phyloP scores from a whole-genome alignment of 2,797 vertebrate genomes.

The Acanthiza pusilla region DNA sequence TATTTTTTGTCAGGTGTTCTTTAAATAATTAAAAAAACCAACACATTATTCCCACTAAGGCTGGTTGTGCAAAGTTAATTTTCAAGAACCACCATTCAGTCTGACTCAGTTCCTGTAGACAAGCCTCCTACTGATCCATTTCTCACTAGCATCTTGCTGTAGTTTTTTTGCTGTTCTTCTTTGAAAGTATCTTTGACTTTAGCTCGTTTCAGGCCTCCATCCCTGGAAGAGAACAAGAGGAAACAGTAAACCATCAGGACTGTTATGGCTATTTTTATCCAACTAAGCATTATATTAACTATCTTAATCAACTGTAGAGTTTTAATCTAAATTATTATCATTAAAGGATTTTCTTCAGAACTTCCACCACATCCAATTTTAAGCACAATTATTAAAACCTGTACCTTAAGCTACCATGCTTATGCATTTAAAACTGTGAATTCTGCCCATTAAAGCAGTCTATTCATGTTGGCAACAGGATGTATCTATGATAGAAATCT shows the following conservation, averaged over 20 bases:
- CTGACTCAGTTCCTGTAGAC: constrained; percentile 28
- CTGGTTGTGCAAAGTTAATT: constrained; percentile 6
- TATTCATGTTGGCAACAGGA: not conserved
- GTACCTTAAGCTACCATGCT: not conserved
- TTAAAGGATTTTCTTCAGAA: not conserved
- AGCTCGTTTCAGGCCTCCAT: constrained; percentile 88
- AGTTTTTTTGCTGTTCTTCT: constrained; percentile 93
- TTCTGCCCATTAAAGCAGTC: not conserved
- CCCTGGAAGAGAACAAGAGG: constrained; percentile 75
- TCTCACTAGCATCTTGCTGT: constrained; percentile 88
- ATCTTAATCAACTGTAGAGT: not conserved
- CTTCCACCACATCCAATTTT: not conserved
- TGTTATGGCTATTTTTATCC: not conserved
- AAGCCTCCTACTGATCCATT: constrained; percentile 72
- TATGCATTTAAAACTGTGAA: not conserved
- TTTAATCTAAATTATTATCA: not conserved
- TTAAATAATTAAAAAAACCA: not conserved
- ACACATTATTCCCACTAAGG: not conserved
- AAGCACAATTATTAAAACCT: not conserved
- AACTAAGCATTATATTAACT: not conserved
- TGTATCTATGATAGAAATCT: not conserved
- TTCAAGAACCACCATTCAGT: constrained; percentile 29
- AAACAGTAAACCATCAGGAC: not conserved
- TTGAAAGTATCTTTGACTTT: constrained; percentile 89
- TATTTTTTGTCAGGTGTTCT: not conserved